These are phyloP conservation scores for Tethea ocularis DNA, from an alignment of 2,888 invertebrate genomes.

Conservation along the genomic window DNA sequence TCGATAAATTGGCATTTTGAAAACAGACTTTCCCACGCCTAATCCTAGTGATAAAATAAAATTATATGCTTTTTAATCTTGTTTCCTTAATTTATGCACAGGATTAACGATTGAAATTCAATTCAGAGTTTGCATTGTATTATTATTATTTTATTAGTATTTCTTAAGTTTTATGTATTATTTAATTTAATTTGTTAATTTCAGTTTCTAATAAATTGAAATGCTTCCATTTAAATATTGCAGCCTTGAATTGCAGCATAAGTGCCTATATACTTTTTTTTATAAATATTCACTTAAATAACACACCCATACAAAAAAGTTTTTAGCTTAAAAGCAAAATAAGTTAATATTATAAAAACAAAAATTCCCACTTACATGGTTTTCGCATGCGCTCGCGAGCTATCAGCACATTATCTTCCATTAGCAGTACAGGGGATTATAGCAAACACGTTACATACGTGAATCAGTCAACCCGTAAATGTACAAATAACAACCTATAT, in stretches of 20 bases:
- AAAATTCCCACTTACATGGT: background rate
- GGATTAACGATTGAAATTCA: background rate
- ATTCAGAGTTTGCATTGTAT: background rate
- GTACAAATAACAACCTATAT: background rate
- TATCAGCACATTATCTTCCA: conserved; percentile 66
- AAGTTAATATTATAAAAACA: background rate
- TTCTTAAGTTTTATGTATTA: no score
- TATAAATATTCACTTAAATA: no score
- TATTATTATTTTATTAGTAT: background rate
- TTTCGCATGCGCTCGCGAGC: conserved; percentile 7
- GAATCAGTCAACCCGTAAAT: background rate
- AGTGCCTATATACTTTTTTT: no score
- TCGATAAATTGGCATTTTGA: conserved; percentile 5
- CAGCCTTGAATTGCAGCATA: no score
- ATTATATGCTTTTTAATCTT: background rate
- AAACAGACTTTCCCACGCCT: conserved; percentile 25
- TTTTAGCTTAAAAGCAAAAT: background rate
- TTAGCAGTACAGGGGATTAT: conserved; percentile 75
- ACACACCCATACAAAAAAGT: background rate
- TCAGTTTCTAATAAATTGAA: no score
- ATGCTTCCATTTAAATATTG: no score
- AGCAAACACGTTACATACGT: conserved; percentile 40
- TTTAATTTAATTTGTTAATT: no score
- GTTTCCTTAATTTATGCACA: background rate
- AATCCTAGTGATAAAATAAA: conserved; percentile 18